These are phyloP conservation scores for Adineta ricciae DNA, from an alignment of 2,888 invertebrate genomes.

Conservation along the genomic window DNA sequence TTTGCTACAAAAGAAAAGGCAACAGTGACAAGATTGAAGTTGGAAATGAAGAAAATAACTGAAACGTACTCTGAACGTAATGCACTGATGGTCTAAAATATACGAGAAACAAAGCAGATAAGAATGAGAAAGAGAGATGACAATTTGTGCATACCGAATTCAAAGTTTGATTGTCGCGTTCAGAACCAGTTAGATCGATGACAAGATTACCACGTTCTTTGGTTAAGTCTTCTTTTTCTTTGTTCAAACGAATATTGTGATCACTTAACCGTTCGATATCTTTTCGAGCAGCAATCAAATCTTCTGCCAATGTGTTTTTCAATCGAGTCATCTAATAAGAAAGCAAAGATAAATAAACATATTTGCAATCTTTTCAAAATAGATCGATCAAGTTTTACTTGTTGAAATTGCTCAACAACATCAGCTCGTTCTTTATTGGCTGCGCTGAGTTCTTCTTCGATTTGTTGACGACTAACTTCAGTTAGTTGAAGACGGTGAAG, in stretches of 20 bases:
- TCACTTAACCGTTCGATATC: constrained; percentile 44
- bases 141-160: constrained; percentile 33
- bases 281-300: constrained; percentile 42
- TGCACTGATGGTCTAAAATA: not conserved
- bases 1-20: not conserved
- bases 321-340: constrained; percentile 58
- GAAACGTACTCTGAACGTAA: not conserved
- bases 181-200: constrained; percentile 44
- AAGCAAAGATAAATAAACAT: too few species aligned
- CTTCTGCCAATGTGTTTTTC: constrained; percentile 63
- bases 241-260: constrained; percentile 47
- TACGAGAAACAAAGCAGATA: too few species aligned
- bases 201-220: constrained; percentile 48
- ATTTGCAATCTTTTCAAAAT: too few species aligned
- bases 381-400: constrained; percentile 36
- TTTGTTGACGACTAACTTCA: constrained; percentile 45
- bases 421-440: constrained; percentile 74
- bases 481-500: constrained; percentile 51
- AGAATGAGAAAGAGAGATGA: too few species aligned
- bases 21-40: not conserved
- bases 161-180: constrained; percentile 49
- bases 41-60: not conserved
- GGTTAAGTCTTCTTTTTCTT: constrained; percentile 74
- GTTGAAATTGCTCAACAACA: constrained; percentile 52
- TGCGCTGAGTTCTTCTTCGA: constrained; percentile 66